phyloP scores from a whole-genome alignment of 2,888 invertebrate genomes.

The Mesochorus sp. region DNA sequence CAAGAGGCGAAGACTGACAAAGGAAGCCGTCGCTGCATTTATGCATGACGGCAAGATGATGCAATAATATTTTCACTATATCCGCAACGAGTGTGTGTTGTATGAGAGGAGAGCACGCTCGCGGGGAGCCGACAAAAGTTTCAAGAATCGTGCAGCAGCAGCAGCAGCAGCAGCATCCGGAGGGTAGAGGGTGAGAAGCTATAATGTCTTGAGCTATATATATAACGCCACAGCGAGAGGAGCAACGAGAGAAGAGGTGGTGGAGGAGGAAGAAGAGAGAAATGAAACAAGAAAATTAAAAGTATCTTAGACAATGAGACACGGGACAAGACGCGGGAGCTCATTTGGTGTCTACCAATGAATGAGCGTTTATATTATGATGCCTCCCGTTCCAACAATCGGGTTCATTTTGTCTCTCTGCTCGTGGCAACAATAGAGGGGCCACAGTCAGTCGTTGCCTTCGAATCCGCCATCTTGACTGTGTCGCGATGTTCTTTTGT shows the following conservation, averaged over 20 bases:
- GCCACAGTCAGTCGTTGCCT: slow-evolving; percentile 68
- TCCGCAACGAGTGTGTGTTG: slow-evolving; percentile 60
- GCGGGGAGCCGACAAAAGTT: slow-evolving; percentile 56
- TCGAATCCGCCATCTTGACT: slow-evolving; percentile 79
- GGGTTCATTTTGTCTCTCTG: slow-evolving; percentile 81
- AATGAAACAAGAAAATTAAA: slow-evolving; percentile 78
- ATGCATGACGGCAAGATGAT: slow-evolving; percentile 75
- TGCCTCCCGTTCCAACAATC: slow-evolving; percentile 80
- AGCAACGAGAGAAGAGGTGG: slow-evolving; percentile 14
- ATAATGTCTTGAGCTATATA: no score
- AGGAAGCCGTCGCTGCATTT: slow-evolving; percentile 72
- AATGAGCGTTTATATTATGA: slow-evolving; percentile 81
- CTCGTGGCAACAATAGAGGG: slow-evolving; percentile 76
- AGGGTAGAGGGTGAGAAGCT: no score
- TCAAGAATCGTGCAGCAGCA: slow-evolving; percentile 10
- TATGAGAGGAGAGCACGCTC: slow-evolving; percentile 65
- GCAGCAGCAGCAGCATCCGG: slow-evolving; percentile 50
- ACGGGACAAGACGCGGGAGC: slow-evolving; percentile 78
- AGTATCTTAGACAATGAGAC: slow-evolving; percentile 79
- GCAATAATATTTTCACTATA: slow-evolving; percentile 80
- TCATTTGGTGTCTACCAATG: slow-evolving; percentile 80
- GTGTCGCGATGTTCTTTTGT: slow-evolving; percentile 80
- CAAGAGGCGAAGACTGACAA: slow-evolving; percentile 65
- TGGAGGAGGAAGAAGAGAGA: slow-evolving; percentile 63
- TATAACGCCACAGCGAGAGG: not conserved